Percentiles rank a stretch among this genome's conserved stretches.
These are phyloP conservation scores for Toxotes lorentzi DNA, from an alignment of 2,797 vertebrate species.

Conservation along the genomic window DNA sequence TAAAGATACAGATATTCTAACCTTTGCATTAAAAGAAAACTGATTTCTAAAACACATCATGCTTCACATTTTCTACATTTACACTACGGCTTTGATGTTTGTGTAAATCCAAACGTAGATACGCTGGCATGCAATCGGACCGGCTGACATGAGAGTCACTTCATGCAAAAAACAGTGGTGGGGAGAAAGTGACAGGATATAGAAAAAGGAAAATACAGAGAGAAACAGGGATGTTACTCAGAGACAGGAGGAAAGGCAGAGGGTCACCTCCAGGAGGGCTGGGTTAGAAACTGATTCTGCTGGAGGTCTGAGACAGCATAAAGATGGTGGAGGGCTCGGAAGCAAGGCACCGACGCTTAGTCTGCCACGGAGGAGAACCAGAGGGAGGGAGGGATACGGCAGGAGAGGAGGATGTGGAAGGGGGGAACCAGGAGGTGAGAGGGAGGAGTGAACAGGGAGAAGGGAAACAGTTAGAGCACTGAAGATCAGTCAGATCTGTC, in stretches of 20 bases:
- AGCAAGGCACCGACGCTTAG: slow-evolving; percentile 94
- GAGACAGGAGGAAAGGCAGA: slow-evolving; percentile 50
- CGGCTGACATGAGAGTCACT: background rate
- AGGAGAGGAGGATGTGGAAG: slow-evolving; percentile 64
- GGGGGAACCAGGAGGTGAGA: slow-evolving; percentile 65
- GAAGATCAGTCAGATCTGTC: slow-evolving; percentile 9
- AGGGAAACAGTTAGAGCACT: slow-evolving; percentile 33
- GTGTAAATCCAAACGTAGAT: slow-evolving; percentile 10
- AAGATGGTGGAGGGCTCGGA: slow-evolving; percentile 99
- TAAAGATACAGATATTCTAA: slow-evolving; percentile 17
- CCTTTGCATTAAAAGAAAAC: background rate
- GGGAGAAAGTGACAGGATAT: slow-evolving; percentile 37
- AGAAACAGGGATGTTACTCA: background rate
- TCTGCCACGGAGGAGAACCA: slow-evolving; percentile 80
- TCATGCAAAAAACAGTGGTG: slow-evolving; percentile 38
- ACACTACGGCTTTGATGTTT: background rate
- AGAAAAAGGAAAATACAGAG: slow-evolving; percentile 55
- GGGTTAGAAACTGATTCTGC: slow-evolving; percentile 96
- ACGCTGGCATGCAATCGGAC: slow-evolving; percentile 37
- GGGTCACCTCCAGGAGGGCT: slow-evolving; percentile 76
- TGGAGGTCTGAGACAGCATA: slow-evolving; percentile 99
- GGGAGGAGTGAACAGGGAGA: slow-evolving; percentile 32
- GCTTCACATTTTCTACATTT: background rate
- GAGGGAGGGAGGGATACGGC: background rate
- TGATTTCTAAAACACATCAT: slow-evolving; percentile 5